phyloP scores from a whole-genome alignment of 2,797 vertebrate genomes.

The Cercopithecus hamlyni region DNA sequence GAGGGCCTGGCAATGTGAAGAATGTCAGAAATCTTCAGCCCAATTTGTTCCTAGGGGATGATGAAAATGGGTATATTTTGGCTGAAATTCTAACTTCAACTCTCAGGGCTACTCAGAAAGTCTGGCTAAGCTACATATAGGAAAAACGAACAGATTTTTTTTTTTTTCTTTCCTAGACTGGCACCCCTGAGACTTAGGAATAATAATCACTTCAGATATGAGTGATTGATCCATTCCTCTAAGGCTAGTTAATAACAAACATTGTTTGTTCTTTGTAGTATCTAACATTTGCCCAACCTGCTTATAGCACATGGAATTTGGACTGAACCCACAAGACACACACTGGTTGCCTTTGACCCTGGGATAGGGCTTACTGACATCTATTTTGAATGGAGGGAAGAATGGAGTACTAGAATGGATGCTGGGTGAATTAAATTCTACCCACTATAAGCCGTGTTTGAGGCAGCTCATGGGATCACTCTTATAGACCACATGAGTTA shows the following conservation, averaged over 20 bases:
- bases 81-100: slow-evolving; percentile 1
- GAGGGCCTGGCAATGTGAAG: not conserved
- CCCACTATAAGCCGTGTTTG: not conserved
- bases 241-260: not conserved
- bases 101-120: not conserved
- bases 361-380: not conserved
- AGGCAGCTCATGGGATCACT: not conserved
- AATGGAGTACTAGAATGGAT: not conserved
- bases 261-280: not conserved
- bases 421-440: not conserved
- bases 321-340: not conserved
- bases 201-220: not conserved
- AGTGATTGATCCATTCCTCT: not conserved
- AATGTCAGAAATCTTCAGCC: not conserved
- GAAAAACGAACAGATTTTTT: not conserved
- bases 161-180: slow-evolving; percentile 3
- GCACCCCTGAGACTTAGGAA: not conserved
- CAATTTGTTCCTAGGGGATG: not conserved
- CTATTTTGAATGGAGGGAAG: not conserved
- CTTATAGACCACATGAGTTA: not conserved
- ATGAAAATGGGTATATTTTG: not conserved
- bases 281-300: not conserved
- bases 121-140: not conserved
- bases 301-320: not conserved
- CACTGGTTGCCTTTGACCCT: not conserved